These are phyloP conservation scores for Terebella lapidaria DNA, from an alignment of 2,888 invertebrate species.

Conservation along the genomic window DNA sequence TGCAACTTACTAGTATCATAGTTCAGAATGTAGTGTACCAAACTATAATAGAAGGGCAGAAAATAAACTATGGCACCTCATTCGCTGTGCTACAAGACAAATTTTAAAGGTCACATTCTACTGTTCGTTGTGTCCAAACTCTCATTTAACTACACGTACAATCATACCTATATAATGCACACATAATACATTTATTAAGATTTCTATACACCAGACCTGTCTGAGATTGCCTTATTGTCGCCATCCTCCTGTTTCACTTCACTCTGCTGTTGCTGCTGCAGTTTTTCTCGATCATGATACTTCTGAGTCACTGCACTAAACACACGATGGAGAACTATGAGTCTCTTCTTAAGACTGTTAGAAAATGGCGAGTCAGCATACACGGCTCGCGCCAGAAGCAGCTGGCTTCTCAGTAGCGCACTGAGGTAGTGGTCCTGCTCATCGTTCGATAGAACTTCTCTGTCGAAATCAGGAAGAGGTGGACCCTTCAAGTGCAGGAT, in stretches of 20 bases:
- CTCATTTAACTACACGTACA: no score
- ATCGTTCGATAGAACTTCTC: constrained; percentile 53
- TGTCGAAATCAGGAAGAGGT: constrained; percentile 59
- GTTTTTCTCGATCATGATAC: constrained; percentile 54
- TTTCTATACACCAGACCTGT: no score
- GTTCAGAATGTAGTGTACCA: no score
- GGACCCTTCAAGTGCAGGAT: constrained; percentile 48
- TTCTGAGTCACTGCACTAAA: constrained; percentile 59
- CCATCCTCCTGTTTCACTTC: neutral
- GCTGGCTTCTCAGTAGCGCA: constrained; percentile 57
- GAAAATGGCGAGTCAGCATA: constrained; percentile 62
- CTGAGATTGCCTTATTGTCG: neutral
- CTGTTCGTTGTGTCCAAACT: no score
- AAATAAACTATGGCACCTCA: no score
- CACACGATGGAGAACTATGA: constrained; percentile 60
- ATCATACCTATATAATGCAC: no score
- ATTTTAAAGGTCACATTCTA: no score
- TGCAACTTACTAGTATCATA: no score
- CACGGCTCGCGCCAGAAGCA: constrained; percentile 58
- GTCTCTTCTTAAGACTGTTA: constrained; percentile 58
- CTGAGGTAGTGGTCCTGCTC: constrained; percentile 60
- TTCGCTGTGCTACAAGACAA: no score
- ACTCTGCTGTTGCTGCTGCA: constrained; percentile 8
- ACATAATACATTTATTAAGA: no score
- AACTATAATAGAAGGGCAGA: no score